Evolutionary conservation across 1,140 invertebrate genomes (phyloP).

Genomic region (Magallana gigas): DNA sequence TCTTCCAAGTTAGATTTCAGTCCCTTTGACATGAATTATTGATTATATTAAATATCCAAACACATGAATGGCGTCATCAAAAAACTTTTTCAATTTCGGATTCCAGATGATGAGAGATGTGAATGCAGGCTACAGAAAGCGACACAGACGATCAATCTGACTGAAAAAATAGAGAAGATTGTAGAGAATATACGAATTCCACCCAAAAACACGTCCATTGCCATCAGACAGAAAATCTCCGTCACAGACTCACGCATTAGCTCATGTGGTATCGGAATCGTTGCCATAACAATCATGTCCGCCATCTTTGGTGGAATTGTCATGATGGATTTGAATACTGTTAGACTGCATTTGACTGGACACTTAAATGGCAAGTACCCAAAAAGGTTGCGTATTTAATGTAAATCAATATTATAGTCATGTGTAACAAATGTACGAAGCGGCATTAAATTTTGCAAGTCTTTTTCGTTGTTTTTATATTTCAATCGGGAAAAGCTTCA

Average conservation of each 20-base stretch:
- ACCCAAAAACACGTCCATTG: slow-evolving; percentile 9
- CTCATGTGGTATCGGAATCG: slow-evolving; percentile 26
- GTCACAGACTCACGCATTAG: neutral
- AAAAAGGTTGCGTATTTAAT: too few species aligned
- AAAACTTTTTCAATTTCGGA: neutral
- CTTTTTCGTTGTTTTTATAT: too few species aligned
- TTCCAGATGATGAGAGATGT: neutral
- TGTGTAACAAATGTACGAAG: too few species aligned
- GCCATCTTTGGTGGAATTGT: slow-evolving; percentile 31
- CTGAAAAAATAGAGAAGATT: neutral
- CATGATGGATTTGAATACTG: slow-evolving; percentile 15
- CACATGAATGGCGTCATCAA: too few species aligned
- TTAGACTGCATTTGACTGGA: neutral
- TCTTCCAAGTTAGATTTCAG: too few species aligned
- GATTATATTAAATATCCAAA: too few species aligned
- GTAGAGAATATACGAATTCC: slow-evolving; percentile 6
- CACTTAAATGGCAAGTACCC: neutral
- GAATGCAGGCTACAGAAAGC: neutral
- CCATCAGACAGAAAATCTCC: slow-evolving; percentile 1
- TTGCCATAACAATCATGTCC: slow-evolving; percentile 17
- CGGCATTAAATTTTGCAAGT: too few species aligned
- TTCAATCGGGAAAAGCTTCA: too few species aligned
- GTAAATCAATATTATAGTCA: too few species aligned
- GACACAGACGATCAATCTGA: neutral
- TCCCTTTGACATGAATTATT: too few species aligned